phyloP scores from a whole-genome alignment of 1,140 invertebrate species.

The Papilio machaon region DNA sequence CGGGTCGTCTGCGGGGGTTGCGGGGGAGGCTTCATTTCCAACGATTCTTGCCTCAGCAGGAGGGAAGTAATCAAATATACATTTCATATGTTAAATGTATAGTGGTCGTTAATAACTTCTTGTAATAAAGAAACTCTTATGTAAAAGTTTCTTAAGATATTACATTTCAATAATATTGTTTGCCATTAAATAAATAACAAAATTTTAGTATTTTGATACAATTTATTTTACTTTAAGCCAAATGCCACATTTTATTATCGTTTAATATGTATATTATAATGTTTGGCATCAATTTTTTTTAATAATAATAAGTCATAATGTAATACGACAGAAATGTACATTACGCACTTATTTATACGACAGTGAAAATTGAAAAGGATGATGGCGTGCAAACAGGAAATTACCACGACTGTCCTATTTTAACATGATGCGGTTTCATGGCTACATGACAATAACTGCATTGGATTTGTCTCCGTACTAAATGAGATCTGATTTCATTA shows the following conservation, averaged over 20 bases:
- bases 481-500: not conserved
- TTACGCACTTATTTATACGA: not conserved
- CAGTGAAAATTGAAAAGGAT: not conserved
- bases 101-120: slow-evolving; percentile 13
- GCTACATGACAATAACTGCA: not conserved
- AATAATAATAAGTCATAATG: no score
- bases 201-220: no score
- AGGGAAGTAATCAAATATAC: slow-evolving; percentile 31
- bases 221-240: no score
- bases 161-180: not conserved
- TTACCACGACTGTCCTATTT: not conserved
- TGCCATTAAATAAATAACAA: not conserved
- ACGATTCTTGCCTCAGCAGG: slow-evolving; percentile 31
- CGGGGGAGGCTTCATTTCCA: slow-evolving; percentile 33
- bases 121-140: not conserved
- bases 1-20: not conserved
- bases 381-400: not conserved
- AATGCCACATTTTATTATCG: no score
- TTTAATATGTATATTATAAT: no score
- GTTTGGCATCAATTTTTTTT: no score
- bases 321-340: not conserved
- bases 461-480: not conserved
- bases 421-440: not conserved
- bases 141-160: not conserved
- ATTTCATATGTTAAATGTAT: slow-evolving; percentile 18